Conservation (phyloP, 2,113 vertebrate species). For the Rhinoderma darwinii region DNA sequence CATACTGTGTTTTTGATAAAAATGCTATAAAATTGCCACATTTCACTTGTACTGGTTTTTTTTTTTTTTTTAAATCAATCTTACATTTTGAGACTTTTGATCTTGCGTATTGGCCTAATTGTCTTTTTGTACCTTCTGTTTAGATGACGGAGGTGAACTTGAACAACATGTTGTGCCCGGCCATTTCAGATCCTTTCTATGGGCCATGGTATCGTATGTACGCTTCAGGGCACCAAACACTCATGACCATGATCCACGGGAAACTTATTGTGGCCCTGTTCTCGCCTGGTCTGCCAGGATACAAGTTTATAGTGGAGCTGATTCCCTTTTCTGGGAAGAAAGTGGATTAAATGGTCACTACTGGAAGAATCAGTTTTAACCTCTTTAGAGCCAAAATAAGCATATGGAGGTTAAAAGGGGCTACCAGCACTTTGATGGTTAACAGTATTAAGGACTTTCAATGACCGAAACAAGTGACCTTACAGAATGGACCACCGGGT, state of each 20-base stretch:
- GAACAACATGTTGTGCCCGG: slow-evolving; percentile 99
- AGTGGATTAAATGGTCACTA: slow-evolving; percentile 78
- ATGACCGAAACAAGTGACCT: slow-evolving; percentile 46
- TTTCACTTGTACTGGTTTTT: neutral
- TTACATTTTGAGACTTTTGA: too few species aligned
- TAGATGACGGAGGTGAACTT: slow-evolving; percentile 96
- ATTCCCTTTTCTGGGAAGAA: slow-evolving; percentile 88
- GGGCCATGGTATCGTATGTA: slow-evolving; percentile 96
- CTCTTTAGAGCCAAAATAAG: slow-evolving; percentile 26
- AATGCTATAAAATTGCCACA: too few species aligned
- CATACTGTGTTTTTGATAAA: too few species aligned
- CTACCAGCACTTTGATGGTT: slow-evolving; percentile 24
- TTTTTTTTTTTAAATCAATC: too few species aligned
- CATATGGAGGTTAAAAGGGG: slow-evolving; percentile 35
- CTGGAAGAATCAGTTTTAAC: neutral
- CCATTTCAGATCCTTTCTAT: slow-evolving; percentile 96
- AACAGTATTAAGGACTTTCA: slow-evolving; percentile 49
- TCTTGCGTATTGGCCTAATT: neutral
- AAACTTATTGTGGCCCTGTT: slow-evolving; percentile 88
- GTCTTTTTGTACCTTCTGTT: neutral
- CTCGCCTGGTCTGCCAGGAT: slow-evolving; percentile 76
- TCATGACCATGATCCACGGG: slow-evolving; percentile 92
- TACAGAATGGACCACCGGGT: slow-evolving; percentile 15
- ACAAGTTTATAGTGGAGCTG: slow-evolving; percentile 79
- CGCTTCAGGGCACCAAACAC: slow-evolving; percentile 94